Evolutionary conservation across 2,113 vertebrate species (phyloP).

Genomic region (Setophaga coronata): DNA sequence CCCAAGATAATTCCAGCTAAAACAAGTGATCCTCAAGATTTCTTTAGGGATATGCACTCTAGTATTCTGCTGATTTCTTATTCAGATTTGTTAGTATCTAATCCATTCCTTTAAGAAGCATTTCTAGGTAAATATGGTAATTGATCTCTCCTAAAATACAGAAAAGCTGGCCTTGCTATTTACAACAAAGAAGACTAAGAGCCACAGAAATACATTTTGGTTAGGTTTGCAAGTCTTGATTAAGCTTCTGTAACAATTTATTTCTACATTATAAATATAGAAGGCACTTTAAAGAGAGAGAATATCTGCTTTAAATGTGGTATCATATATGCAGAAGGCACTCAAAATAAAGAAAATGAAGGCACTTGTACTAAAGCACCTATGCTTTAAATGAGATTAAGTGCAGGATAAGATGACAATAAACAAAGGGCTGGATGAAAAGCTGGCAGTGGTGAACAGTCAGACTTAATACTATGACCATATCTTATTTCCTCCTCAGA

Average conservation of each 20-base stretch:
- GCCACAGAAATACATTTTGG: background rate
- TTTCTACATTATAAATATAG: background rate
- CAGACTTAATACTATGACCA: constrained; percentile 34
- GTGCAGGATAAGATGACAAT: constrained; percentile 31
- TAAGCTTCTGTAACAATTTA: background rate
- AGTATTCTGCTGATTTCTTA: background rate
- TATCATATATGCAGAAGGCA: background rate
- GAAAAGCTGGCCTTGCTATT: background rate
- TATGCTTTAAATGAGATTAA: constrained; percentile 50
- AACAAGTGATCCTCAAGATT: background rate
- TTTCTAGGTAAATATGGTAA: background rate
- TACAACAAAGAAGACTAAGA: background rate
- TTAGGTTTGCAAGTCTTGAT: background rate
- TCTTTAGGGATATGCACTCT: background rate
- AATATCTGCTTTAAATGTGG: background rate
- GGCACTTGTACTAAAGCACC: background rate
- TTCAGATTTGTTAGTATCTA: background rate
- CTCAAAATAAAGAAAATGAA: constrained; percentile 35
- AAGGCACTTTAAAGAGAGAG: background rate
- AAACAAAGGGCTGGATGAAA: constrained; percentile 62
- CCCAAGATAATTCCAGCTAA: background rate
- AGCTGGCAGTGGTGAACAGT: constrained; percentile 32
- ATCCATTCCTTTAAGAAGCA: background rate
- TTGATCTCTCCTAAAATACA: background rate
- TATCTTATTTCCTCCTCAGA: constrained; percentile 58